Percentiles rank a stretch among this genome's conserved stretches.
phyloP scores from a whole-genome alignment of 2,113 vertebrate species.

The Nesoenas mayeri region DNA sequence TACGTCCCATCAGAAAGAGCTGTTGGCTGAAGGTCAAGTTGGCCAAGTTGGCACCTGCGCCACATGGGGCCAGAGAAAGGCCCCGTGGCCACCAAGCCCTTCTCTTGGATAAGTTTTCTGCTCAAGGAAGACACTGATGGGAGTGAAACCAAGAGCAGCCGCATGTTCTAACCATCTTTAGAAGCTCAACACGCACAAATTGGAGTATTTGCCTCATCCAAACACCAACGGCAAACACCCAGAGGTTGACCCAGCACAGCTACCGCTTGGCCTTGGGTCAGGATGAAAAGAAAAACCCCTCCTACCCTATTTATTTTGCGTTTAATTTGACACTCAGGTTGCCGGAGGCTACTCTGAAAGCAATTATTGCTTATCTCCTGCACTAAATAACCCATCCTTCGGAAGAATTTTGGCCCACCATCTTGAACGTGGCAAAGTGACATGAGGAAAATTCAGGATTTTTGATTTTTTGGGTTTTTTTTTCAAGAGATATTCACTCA shows the following conservation, averaged over 20 bases:
- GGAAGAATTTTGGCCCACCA: no score
- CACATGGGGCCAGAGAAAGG: not conserved
- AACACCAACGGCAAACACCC: not conserved
- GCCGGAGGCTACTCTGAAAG: no score
- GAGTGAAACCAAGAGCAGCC: not conserved
- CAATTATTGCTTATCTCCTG: no score
- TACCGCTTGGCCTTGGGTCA: no score
- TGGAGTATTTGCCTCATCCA: not conserved
- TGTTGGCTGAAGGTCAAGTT: accelerated
- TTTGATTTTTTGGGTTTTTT: no score
- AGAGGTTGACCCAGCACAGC: not conserved
- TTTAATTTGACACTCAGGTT: no score
- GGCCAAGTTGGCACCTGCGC: accelerated
- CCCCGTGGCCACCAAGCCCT: not conserved
- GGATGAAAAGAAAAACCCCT: no score
- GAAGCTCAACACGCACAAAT: not conserved
- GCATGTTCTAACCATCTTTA: not conserved
- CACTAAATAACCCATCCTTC: no score
- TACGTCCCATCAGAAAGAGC: not conserved
- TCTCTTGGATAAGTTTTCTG: not conserved
- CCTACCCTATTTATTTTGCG: no score
- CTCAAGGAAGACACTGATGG: not conserved
- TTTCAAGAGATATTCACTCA: no score
- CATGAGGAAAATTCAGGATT: no score
- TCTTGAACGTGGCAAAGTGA: no score